Evolutionary conservation across 2,797 vertebrate species (phyloP).

Genomic region (Cryptoprocta ferox): DNA sequence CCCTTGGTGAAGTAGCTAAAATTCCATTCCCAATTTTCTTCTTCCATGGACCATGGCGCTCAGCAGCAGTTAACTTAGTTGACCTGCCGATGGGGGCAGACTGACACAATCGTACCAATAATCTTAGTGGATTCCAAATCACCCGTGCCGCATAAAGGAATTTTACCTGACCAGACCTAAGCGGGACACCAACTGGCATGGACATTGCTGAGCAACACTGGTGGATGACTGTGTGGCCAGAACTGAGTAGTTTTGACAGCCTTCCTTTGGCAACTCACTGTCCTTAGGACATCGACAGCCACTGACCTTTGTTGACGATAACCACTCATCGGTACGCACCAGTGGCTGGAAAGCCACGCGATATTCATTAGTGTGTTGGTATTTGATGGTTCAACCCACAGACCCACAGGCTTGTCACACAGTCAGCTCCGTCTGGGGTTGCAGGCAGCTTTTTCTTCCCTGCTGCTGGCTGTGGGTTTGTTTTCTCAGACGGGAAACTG

Average conservation of each 20-base stretch:
- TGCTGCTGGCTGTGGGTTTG: not conserved
- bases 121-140: not conserved
- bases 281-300: not conserved
- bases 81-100: fast-evolving
- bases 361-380: not conserved
- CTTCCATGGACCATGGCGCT: too few species aligned
- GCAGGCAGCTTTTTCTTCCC: not conserved
- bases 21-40: not conserved
- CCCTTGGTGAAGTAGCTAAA: not conserved
- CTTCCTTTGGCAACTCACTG: not conserved
- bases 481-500: not conserved
- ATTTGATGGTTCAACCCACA: not conserved
- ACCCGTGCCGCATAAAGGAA: fast-evolving
- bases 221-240: not conserved
- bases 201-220: not conserved
- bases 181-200: too few species aligned
- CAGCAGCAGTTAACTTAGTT: not conserved
- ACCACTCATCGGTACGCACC: not conserved
- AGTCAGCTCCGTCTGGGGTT: not conserved
- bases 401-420: not conserved
- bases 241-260: not conserved
- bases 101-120: not conserved
- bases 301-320: not conserved
- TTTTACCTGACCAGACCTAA: not conserved
- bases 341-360: not conserved